These are phyloP conservation scores for Listrodromus nycthemerus DNA, from an alignment of 2,888 invertebrate species.

Conservation along the genomic window DNA sequence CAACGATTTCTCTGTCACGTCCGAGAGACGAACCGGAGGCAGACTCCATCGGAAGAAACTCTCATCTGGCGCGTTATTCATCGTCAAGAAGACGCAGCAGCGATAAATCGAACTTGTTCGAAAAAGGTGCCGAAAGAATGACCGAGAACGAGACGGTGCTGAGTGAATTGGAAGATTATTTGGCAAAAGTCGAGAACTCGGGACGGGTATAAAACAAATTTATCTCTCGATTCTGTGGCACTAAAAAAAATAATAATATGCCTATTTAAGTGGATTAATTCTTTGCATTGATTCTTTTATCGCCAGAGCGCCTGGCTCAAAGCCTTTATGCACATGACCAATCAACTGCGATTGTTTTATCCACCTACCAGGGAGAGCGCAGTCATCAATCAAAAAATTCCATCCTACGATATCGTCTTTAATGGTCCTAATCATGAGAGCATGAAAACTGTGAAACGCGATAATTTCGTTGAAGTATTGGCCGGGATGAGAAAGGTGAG, in stretches of 20 bases:
- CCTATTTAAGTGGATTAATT: neutral
- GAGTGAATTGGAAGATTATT: constrained; percentile 48
- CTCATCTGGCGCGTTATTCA: constrained; percentile 4
- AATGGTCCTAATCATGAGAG: constrained; percentile 22
- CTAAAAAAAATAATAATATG: neutral
- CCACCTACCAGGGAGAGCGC: constrained; percentile 27
- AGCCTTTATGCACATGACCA: constrained; percentile 60
- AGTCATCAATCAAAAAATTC: constrained; percentile 26
- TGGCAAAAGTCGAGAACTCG: constrained; percentile 41
- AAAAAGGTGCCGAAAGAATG: neutral
- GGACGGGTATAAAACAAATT: constrained; percentile 49
- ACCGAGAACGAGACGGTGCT: constrained; percentile 20
- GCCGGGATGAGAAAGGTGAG: constrained; percentile 27
- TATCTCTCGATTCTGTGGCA: neutral
- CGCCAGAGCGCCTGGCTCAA: constrained; percentile 56
- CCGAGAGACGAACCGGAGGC: neutral
- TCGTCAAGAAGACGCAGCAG: constrained; percentile 3
- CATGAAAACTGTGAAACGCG: constrained; percentile 21
- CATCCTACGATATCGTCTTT: constrained; percentile 50
- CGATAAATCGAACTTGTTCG: constrained; percentile 13
- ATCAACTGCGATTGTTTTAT: constrained; percentile 55
- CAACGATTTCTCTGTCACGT: constrained; percentile 7
- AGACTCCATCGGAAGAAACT: constrained; percentile 4
- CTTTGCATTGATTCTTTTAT: constrained; percentile 1
- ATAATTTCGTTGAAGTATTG: neutral